A percentile compares a stretch with the other conserved stretches of the same genome.
These are phyloP conservation scores for Dinothrombium tinctorium DNA, from an alignment of 1,140 invertebrate species.

Conservation along the genomic window DNA sequence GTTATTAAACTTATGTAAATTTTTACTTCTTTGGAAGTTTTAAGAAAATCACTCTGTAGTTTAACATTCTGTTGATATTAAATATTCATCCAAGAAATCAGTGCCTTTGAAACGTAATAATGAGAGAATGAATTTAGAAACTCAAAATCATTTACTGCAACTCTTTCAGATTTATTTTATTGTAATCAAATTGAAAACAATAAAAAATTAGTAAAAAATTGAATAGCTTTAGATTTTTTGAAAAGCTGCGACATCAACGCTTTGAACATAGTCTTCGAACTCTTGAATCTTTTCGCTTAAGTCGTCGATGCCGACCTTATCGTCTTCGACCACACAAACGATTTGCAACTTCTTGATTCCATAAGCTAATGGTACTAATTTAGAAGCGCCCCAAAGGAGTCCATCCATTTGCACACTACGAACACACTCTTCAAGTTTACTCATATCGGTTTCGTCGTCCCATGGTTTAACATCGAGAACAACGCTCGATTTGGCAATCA, in stretches of 20 bases:
- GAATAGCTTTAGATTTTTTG: constrained; percentile 61
- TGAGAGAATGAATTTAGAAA: too few species aligned
- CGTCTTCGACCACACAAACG: constrained; percentile 80
- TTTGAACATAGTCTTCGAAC: constrained; percentile 76
- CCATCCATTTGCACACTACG: constrained; percentile 57
- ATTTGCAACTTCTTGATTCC: constrained; percentile 87
- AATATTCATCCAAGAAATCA: too few species aligned
- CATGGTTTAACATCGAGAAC: constrained; percentile 88
- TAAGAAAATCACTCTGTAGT: too few species aligned
- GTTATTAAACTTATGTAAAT: too few species aligned
- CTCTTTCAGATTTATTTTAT: too few species aligned
- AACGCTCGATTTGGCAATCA: constrained; percentile 83
- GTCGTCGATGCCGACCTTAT: constrained; percentile 66
- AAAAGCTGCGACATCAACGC: constrained; percentile 84
- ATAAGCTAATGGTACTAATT: constrained; percentile 75
- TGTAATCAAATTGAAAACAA: too few species aligned
- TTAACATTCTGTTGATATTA: too few species aligned
- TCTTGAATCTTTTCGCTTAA: constrained; percentile 66
- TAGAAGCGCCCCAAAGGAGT: constrained; percentile 74
- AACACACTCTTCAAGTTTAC: constrained; percentile 51
- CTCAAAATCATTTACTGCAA: too few species aligned
- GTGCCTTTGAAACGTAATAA: too few species aligned
- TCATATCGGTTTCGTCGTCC: constrained; percentile 91
- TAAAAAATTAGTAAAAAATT: neutral
- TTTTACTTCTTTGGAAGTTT: too few species aligned